Conservation (phyloP, 2,797 vertebrate genomes). For the Ctenopoma multispine region DNA sequence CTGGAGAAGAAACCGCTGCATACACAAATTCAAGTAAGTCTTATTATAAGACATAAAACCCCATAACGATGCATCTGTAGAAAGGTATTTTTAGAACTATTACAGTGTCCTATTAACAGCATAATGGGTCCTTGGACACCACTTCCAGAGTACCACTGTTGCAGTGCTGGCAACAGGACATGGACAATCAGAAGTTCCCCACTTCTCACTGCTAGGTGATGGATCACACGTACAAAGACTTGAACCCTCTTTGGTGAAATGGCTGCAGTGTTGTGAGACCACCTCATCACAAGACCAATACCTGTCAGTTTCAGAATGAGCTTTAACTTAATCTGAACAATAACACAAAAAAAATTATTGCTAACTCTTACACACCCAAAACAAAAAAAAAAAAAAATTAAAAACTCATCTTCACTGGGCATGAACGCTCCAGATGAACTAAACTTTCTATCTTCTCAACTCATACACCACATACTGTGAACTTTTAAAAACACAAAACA, state of each 20-base stretch:
- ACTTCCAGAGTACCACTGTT: slow-evolving; percentile 73
- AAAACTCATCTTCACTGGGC: slow-evolving; percentile 69
- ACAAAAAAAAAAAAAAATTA: slow-evolving; percentile 37
- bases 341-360: slow-evolving; percentile 40
- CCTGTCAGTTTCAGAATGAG: slow-evolving; percentile 70
- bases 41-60: slow-evolving; percentile 90
- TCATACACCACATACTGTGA: slow-evolving; percentile 57
- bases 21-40: slow-evolving; percentile 88
- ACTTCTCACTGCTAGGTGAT: slow-evolving; percentile 53
- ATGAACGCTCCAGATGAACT: slow-evolving; percentile 68
- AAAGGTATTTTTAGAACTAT: slow-evolving; percentile 77
- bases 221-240: slow-evolving; percentile 51
- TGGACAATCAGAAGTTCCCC: slow-evolving; percentile 70
- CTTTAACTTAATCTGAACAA: slow-evolving; percentile 61
- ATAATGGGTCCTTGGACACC: slow-evolving; percentile 71
- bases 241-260: slow-evolving; percentile 78
- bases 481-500: slow-evolving; percentile 68
- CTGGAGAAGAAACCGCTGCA: slow-evolving; percentile 84
- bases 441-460: slow-evolving; percentile 55
- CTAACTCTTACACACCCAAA: slow-evolving; percentile 63
- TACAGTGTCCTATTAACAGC: slow-evolving; percentile 85
- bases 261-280: slow-evolving; percentile 69
- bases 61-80: slow-evolving; percentile 80
- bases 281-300: slow-evolving; percentile 64
- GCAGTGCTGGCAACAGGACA: slow-evolving; percentile 67